Evolutionary conservation across 23 tunicate genomes (phyloP).

Genomic region (Oikopleura albicans): DNA sequence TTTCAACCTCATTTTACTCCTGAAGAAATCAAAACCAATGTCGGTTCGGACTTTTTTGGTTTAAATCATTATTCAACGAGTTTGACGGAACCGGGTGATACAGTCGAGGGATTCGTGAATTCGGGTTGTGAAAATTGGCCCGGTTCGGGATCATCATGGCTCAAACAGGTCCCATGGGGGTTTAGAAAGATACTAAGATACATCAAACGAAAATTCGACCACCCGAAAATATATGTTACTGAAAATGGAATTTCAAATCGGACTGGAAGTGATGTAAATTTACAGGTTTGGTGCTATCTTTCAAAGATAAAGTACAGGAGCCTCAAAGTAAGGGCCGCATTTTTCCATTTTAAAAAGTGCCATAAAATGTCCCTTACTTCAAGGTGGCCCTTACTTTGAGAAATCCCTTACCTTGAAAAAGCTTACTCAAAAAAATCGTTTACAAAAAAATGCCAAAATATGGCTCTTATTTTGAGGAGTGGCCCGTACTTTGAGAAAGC

Average conservation of each 20-base stretch:
- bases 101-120: constrained; percentile 20
- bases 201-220: constrained; percentile 48
- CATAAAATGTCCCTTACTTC: too few species aligned
- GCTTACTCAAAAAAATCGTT: too few species aligned
- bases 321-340: too few species aligned
- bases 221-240: constrained; percentile 80
- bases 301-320: too few species aligned
- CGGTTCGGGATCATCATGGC: constrained; percentile 71
- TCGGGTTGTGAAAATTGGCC: constrained; percentile 69
- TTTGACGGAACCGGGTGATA: constrained; percentile 8
- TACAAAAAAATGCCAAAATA: too few species aligned
- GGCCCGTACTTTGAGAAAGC: too few species aligned
- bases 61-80: constrained; percentile 85
- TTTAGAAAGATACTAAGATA: constrained; percentile 43
- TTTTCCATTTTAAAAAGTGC: too few species aligned
- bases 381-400: too few species aligned
- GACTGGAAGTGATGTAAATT: constrained; percentile 9
- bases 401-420: too few species aligned
- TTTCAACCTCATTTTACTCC: constrained; percentile 57
- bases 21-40: constrained; percentile 43
- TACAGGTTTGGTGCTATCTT: too few species aligned
- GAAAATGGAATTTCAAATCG: constrained; percentile 68
- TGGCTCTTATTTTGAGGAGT: too few species aligned
- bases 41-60: constrained; percentile 81
- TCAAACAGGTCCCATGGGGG: constrained; percentile 84